Conservation (phyloP, 1,140 invertebrate genomes). For the Microplitis mediator region DNA sequence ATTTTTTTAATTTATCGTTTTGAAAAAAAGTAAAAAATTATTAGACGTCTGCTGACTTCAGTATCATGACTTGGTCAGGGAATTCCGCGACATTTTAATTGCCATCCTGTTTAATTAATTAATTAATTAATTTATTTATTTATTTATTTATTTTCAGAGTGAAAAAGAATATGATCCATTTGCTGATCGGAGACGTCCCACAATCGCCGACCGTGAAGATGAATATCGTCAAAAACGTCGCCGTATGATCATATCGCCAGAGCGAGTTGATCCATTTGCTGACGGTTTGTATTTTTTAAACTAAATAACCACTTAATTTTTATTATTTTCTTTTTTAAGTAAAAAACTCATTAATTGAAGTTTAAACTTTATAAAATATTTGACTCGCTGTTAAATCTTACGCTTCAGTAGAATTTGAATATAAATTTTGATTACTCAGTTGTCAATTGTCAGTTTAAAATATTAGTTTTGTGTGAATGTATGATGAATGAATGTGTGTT, state of each 20-base stretch:
- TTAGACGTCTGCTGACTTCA: no score
- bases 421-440: not conserved
- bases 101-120: not conserved
- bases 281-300: conserved; percentile 76
- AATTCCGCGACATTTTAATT: no score
- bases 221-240: conserved; percentile 90
- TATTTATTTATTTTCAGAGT: conserved; percentile 65
- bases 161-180: conserved; percentile 96
- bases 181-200: conserved; percentile 87
- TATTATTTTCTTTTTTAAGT: not conserved
- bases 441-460: not conserved
- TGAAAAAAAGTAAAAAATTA: not conserved
- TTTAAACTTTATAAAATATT: not conserved
- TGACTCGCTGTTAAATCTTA: not conserved
- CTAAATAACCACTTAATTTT: not conserved
- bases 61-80: no score
- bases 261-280: conserved; percentile 95
- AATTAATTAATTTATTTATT: conserved; percentile 2
- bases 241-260: conserved; percentile 93
- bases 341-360: conserved; percentile 8
- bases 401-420: not conserved
- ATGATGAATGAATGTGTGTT: conserved; percentile 46
- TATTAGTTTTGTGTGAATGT: conserved; percentile 3
- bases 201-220: conserved; percentile 94
- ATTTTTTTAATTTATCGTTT: not conserved